Evolutionary conservation across 1,140 invertebrate genomes (phyloP).

Genomic region (Lucilia sericata): DNA sequence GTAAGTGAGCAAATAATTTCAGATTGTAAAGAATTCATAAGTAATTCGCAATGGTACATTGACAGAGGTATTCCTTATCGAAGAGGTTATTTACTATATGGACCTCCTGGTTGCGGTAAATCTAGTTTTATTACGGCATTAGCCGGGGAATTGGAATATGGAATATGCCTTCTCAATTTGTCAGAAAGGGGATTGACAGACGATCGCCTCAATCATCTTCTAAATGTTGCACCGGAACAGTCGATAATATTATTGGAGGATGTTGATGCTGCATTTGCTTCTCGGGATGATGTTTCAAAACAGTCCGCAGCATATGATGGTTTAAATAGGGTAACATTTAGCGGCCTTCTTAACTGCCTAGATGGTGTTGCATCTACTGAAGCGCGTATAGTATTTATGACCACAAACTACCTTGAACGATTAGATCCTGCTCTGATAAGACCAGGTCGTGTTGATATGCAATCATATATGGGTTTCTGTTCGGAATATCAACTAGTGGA

Average conservation of each 20-base stretch:
- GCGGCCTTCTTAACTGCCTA: too few relatives aligned
- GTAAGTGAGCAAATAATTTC: conserved; percentile 82
- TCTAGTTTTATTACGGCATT: conserved; percentile 96
- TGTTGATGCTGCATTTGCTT: conserved; percentile 96
- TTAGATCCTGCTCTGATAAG: too few relatives aligned
- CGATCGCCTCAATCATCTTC: conserved; percentile 93
- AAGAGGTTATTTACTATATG: conserved; percentile 92
- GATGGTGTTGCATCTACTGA: too few relatives aligned
- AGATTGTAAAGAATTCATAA: conserved; percentile 94
- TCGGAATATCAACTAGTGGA: conserved; percentile 82
- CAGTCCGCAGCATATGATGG: conserved; percentile 84
- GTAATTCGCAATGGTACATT: conserved; percentile 92
- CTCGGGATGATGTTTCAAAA: conserved; percentile 80
- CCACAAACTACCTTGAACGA: too few relatives aligned
- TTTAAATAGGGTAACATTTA: too few relatives aligned
- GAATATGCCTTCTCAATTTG: too few relatives aligned
- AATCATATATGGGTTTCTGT: conserved; percentile 93
- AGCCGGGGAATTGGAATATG: conserved; percentile 93
- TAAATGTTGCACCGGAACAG: conserved; percentile 90
- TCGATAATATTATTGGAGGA: conserved; percentile 97
- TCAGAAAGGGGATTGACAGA: conserved; percentile 94
- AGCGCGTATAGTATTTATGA: too few relatives aligned
- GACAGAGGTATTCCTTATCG: conserved; percentile 87
- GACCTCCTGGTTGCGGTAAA: conserved; percentile 98
- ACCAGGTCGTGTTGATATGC: conserved; percentile 95